Evolutionary conservation across 2,888 invertebrate genomes (phyloP).

Genomic region (Leucophenga maculata): DNA sequence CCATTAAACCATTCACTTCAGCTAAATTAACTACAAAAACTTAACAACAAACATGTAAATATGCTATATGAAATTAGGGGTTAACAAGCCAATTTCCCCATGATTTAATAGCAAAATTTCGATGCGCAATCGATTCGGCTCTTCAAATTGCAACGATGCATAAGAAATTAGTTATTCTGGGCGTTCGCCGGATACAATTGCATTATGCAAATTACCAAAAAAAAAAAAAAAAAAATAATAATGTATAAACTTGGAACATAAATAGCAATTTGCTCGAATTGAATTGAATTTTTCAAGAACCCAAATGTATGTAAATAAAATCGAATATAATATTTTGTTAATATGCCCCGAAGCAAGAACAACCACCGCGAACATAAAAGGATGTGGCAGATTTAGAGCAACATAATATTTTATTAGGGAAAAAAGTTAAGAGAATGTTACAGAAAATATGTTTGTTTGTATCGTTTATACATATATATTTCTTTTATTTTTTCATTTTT

Average conservation of each 20-base stretch:
- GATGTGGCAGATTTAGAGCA: neutral
- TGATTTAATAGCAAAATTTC: conserved; percentile 46
- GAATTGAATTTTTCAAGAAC: neutral
- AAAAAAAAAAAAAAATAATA: neutral
- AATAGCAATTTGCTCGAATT: conserved; percentile 20
- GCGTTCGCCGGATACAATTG: conserved; percentile 12
- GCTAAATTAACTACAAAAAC: too few relatives aligned
- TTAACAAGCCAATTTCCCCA: conserved; percentile 1
- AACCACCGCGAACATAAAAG: neutral
- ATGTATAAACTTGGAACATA: conserved; percentile 19
- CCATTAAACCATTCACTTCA: too few relatives aligned
- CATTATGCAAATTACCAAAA: conserved; percentile 15
- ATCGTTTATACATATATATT: neutral
- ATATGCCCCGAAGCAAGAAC: neutral
- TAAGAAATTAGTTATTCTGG: conserved; percentile 51
- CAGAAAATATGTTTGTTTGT: neutral
- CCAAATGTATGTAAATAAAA: conserved; percentile 3
- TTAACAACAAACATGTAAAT: too few relatives aligned
- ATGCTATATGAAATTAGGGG: neutral
- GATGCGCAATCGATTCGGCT: conserved; percentile 61
- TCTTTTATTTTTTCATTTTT: too few relatives aligned
- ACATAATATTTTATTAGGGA: conserved; percentile 2
- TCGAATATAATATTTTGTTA: conserved; percentile 20
- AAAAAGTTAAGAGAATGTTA: neutral
- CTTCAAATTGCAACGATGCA: conserved; percentile 53